phyloP scores from a whole-genome alignment of 2,888 invertebrate species.

The Andrena marginata region DNA sequence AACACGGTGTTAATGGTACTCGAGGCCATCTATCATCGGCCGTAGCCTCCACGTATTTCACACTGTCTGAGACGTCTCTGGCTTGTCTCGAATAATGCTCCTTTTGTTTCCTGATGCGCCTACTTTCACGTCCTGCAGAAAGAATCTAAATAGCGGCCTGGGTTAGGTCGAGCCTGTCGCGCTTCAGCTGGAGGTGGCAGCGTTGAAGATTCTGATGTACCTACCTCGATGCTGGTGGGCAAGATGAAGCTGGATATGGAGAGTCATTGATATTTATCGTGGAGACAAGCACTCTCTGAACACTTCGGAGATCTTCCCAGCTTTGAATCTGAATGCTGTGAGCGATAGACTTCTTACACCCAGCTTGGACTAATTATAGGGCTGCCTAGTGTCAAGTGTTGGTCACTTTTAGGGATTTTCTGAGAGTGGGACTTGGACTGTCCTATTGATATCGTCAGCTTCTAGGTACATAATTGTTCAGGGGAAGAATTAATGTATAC shows the following conservation, averaged over 20 bases:
- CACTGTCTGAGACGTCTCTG: constrained; percentile 68
- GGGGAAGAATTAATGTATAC: too few species aligned
- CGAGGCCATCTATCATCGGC: constrained; percentile 77
- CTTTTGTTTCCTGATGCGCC: constrained; percentile 71
- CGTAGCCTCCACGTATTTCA: constrained; percentile 64
- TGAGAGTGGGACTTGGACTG: too few species aligned
- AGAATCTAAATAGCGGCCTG: constrained; percentile 35
- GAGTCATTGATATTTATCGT: constrained; percentile 1
- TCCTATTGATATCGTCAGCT: too few species aligned
- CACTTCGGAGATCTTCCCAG: neutral
- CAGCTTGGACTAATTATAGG: too few species aligned
- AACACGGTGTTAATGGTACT: constrained; percentile 78
- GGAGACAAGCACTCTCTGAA: neutral
- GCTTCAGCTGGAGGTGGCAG: neutral
- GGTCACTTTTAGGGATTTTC: too few species aligned
- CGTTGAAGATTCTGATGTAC: constrained; percentile 8
- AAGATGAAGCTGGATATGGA: neutral
- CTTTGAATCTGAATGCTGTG: neutral
- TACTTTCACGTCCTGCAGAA: constrained; percentile 46
- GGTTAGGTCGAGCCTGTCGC: neutral
- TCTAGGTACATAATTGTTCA: too few species aligned
- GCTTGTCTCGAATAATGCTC: constrained; percentile 69
- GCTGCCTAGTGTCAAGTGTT: too few species aligned
- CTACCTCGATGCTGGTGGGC: constrained; percentile 7
- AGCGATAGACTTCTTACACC: neutral